Base-by-base conservation (phyloP, 2,888 invertebrate species). In the Trissolcus japonicus region DNA sequence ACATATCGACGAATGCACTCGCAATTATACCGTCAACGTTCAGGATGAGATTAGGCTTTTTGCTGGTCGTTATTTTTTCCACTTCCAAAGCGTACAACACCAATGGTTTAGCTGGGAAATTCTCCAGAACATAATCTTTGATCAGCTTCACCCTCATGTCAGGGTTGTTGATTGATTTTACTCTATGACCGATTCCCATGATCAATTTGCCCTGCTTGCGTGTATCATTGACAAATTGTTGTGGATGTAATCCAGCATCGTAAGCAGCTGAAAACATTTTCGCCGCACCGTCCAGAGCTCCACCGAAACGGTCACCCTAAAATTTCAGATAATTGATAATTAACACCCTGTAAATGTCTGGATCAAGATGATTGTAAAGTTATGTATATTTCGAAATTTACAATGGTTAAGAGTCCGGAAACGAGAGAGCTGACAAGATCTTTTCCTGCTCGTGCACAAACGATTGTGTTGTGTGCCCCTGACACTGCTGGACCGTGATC, bases 11-110 rank as follows among this genome's bases (percentile, higher is more conserved):
- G 91, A 99, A 98, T 14, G 97, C 94, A 50, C 97, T 97, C 0
- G 98, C 99, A 83, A 99, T 98, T 80, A 98, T 95, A 68, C 99
- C 99, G 90, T 99, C 99, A 17, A 99, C 99, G 90, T 99, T 99
- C 77, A 99, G 92, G 88, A 99, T 99, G 69, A 99, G 92, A 91
- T 99, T 99, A n/a, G 99, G 99, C 91, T 99, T 99, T 93, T 99
- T 99, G 83, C 98, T 95, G 2, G 98, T 99, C 17, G 99, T 99
- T 86, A 99, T 97, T 87, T 98, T 98, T 86, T 99, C 99, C 41
- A 99, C 99, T 91, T 98, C 98, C 11, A 98, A 91, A 0, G 99
- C 99, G 90, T 98, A 99, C 78, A 95, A 93, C 11, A 99, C 92
- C n/a, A 99, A 92, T 0, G 99, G 99, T 82, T 96, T 96, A 2